A percentile compares a stretch with the other conserved stretches of the same genome.
Evolutionary conservation across 2,797 vertebrate species (phyloP).

Genomic region (Sciurus vulgaris): DNA sequence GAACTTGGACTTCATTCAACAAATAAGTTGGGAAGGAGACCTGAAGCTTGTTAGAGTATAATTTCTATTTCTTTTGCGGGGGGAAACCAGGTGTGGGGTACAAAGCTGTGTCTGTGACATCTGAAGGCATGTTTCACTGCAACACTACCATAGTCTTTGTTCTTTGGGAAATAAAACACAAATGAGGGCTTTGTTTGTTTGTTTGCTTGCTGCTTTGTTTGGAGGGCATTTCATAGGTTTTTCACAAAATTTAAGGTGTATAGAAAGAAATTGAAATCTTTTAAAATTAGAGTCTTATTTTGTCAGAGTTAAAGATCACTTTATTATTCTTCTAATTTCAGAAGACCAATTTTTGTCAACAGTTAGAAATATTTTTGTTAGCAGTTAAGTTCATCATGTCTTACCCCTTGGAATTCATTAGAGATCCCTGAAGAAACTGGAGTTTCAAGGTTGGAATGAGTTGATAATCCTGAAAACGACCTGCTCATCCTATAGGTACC

Average conservation of each 20-base stretch:
- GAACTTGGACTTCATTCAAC: constrained; percentile 40
- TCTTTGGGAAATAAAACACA: constrained; percentile 9
- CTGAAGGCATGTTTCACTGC: background rate
- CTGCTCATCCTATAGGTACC: background rate
- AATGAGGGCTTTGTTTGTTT: background rate
- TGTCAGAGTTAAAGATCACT: background rate
- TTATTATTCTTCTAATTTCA: background rate
- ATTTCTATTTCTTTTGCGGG: background rate
- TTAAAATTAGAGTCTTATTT: background rate
- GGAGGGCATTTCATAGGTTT: background rate
- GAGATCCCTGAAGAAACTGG: background rate
- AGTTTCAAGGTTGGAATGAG: background rate
- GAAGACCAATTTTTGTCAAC: background rate
- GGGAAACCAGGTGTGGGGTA: background rate
- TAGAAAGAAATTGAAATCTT: background rate
- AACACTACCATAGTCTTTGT: background rate
- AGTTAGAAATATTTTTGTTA: background rate
- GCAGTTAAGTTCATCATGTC: background rate
- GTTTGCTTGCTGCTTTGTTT: background rate
- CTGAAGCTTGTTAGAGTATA: background rate
- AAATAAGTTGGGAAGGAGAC: constrained; percentile 65
- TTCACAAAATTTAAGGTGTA: background rate
- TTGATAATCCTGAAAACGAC: background rate
- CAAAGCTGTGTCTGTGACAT: background rate
- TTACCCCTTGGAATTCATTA: background rate